phyloP scores from a whole-genome alignment of 2,797 vertebrate genomes.

The Chloroceryle amazona region DNA sequence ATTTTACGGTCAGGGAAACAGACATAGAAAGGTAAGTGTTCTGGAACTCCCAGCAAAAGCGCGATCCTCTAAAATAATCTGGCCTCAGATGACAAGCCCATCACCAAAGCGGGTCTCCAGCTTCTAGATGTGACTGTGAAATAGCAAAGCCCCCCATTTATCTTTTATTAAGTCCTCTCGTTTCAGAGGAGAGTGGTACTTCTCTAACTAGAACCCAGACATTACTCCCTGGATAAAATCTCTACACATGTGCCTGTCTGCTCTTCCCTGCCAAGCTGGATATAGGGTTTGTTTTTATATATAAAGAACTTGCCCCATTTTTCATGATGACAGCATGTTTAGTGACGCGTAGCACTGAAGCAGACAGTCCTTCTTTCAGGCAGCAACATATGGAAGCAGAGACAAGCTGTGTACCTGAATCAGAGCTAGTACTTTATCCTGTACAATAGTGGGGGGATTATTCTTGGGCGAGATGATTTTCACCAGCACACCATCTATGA shows the following conservation, averaged over 20 bases:
- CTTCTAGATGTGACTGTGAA: not conserved
- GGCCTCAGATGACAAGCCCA: constrained; percentile 3
- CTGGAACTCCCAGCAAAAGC: not conserved
- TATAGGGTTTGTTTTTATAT: constrained; percentile 24
- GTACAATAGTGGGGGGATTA: constrained; percentile 95
- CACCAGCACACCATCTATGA: constrained; percentile 95
- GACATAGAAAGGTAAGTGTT: not conserved
- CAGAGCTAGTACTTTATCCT: constrained; percentile 97
- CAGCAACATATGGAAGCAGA: constrained; percentile 35
- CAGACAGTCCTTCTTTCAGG: constrained; percentile 47
- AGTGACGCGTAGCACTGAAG: not conserved
- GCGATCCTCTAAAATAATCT: not conserved
- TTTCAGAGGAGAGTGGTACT: not conserved
- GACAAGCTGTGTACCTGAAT: constrained; percentile 88
- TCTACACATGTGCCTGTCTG: not conserved
- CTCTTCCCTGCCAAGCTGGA: constrained; percentile 1
- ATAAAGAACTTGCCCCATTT: not conserved
- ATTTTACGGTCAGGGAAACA: constrained; percentile 3
- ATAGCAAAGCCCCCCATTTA: not conserved
- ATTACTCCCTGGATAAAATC: not conserved
- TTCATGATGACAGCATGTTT: constrained; percentile 28
- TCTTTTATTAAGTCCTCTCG: not conserved
- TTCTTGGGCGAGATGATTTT: constrained; percentile 98
- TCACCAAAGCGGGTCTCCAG: not conserved
- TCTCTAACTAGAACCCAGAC: constrained; percentile 1